Evolutionary conservation across 2,888 invertebrate species (phyloP).

Genomic region (Bellardia pandia): DNA sequence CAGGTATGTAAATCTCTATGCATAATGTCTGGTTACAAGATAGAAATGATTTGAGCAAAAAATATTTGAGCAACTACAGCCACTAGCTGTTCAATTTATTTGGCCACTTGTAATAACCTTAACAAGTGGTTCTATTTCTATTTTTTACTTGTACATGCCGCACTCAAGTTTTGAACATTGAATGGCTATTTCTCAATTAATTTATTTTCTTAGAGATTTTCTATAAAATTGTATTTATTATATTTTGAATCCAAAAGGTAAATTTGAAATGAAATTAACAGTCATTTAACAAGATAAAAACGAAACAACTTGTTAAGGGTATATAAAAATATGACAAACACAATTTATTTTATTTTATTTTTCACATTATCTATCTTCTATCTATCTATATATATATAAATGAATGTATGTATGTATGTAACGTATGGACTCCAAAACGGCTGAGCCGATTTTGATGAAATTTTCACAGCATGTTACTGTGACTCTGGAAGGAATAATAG

Average conservation of each 20-base stretch:
- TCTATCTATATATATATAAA: too few relatives aligned
- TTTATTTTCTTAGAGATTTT: conserved; percentile 45
- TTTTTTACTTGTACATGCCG: conserved; percentile 30
- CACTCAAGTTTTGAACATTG: conserved; percentile 31
- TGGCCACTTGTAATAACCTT: conserved; percentile 66
- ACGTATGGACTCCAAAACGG: too few relatives aligned
- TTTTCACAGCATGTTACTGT: too few relatives aligned
- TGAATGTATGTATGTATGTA: too few relatives aligned
- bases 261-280: conserved; percentile 51
- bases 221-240: not conserved
- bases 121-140: conserved; percentile 64
- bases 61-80: conserved; percentile 17
- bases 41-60: conserved; percentile 9
- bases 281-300: conserved; percentile 48
- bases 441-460: too few relatives aligned
- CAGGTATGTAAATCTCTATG: not conserved
- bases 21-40: conserved; percentile 23
- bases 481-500: too few relatives aligned
- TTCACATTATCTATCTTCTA: too few relatives aligned
- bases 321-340: conserved; percentile 33
- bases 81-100: conserved; percentile 44
- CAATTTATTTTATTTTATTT: not conserved
- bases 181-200: conserved; percentile 56
- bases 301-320: conserved; percentile 58
- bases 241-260: conserved; percentile 46